phyloP scores from a whole-genome alignment of 1,140 invertebrate species.

The Euwallacea similis region DNA sequence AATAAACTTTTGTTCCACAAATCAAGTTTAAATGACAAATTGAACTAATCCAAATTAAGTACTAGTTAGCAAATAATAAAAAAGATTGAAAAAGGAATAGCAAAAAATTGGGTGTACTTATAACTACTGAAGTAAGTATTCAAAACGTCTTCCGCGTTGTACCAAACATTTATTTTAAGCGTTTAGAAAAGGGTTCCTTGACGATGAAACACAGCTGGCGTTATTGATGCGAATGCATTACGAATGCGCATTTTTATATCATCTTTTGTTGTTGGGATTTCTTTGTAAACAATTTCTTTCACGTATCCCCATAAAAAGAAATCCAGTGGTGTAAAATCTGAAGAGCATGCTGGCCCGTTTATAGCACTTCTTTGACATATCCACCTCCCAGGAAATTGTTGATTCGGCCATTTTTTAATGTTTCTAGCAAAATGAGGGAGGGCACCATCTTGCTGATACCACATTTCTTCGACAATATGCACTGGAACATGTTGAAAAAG shows the following conservation, averaged over 20 bases:
- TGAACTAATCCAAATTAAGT: too few species aligned
- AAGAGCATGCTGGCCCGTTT: too few species aligned
- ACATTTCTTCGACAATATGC: conserved; percentile 1
- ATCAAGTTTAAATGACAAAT: too few species aligned
- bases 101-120: neutral
- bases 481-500: neutral
- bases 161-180: neutral
- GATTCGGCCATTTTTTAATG: conserved; percentile 48
- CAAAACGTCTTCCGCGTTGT: conserved; percentile 1
- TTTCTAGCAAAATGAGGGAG: conserved; percentile 43
- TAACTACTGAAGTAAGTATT: conserved; percentile 1
- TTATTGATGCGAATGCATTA: neutral
- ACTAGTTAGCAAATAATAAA: too few species aligned
- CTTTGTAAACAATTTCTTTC: too few species aligned
- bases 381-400: conserved; percentile 50
- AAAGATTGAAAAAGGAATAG: neutral
- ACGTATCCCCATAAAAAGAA: too few species aligned
- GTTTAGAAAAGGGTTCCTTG: neutral
- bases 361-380: conserved; percentile 53
- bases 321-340: too few species aligned
- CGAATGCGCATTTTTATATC: conserved; percentile 2
- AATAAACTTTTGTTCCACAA: too few species aligned
- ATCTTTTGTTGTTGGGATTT: conserved; percentile 4
- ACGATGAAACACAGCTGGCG: neutral
- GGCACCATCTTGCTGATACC: conserved; percentile 30